A percentile compares a stretch with the other conserved stretches of the same genome.
Conservation (phyloP, 2,888 invertebrate genomes). For the Luperina testacea region DNA sequence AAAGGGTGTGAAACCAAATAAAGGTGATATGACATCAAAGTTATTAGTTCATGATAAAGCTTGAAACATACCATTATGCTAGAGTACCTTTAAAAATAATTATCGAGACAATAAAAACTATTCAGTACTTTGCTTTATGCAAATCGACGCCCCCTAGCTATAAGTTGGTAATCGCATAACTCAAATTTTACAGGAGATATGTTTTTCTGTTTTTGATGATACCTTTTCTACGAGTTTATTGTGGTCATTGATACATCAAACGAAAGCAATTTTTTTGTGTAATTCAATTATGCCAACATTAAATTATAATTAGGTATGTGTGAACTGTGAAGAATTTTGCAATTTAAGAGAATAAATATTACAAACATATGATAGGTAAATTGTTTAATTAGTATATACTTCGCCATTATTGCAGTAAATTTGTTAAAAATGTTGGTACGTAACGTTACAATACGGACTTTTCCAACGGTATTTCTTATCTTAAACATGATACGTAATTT, state of each 20-base stretch:
- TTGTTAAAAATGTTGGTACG: too few species aligned
- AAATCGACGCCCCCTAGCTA: neutral
- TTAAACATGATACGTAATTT: neutral
- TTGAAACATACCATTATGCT: neutral
- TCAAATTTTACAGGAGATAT: neutral
- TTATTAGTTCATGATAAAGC: constrained; percentile 38
- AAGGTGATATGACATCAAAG: neutral
- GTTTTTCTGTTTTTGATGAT: neutral
- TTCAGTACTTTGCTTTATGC: constrained; percentile 30
- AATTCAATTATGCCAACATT: neutral
- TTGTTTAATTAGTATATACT: too few species aligned
- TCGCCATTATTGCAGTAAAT: too few species aligned
- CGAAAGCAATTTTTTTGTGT: neutral
- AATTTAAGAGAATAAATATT: neutral
- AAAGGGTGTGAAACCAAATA: constrained; percentile 19
- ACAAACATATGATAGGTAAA: neutral
- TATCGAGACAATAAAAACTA: constrained; percentile 18
- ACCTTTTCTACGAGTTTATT: neutral
- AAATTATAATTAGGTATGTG: neutral
- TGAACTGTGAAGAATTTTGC: neutral
- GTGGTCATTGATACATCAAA: neutral
- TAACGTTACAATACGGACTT: too few species aligned
- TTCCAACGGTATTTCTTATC: too few species aligned
- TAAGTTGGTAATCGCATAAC: too few species aligned
- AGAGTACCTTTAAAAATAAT: neutral